Conservation (phyloP, 2,888 invertebrate genomes). For the Drosophila heteroneura region DNA sequence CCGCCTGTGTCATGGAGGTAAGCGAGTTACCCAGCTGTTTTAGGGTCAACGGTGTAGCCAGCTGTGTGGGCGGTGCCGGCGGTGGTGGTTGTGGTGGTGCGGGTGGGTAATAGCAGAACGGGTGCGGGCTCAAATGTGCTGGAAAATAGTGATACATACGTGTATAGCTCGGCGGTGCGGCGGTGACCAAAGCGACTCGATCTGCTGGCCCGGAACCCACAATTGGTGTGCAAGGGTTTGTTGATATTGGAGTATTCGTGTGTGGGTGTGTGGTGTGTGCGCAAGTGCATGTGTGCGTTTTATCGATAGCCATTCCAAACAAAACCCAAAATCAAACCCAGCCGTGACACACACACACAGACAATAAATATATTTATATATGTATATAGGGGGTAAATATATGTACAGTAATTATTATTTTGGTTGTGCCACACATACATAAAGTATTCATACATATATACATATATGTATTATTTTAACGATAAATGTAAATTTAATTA, state of each 20-base stretch:
- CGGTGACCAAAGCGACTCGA: slow-evolving; percentile 88
- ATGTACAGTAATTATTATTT: slow-evolving; percentile 65
- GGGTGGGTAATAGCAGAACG: slow-evolving; percentile 86
- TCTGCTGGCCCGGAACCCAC: slow-evolving; percentile 84
- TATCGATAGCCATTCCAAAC: slow-evolving; percentile 55
- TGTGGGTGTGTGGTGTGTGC: slow-evolving; percentile 35
- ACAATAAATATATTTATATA: slow-evolving; percentile 27
- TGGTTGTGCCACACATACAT: slow-evolving; percentile 41
- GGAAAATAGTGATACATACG: slow-evolving; percentile 88
- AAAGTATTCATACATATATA: slow-evolving; percentile 14
- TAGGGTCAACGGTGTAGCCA: slow-evolving; percentile 84
- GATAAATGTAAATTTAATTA: slow-evolving; percentile 70
- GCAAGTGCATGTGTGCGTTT: slow-evolving; percentile 33
- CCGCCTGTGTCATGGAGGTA: slow-evolving; percentile 83
- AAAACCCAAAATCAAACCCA: slow-evolving; percentile 66
- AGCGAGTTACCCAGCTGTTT: slow-evolving; percentile 83
- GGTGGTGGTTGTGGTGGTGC: slow-evolving; percentile 83
- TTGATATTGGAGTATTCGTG: slow-evolving; percentile 26
- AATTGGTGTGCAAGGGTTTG: slow-evolving; percentile 37
- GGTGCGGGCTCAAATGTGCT: slow-evolving; percentile 86
- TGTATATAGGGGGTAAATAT: slow-evolving; percentile 52
- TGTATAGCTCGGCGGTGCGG: slow-evolving; percentile 88
- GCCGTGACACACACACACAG: slow-evolving; percentile 63
- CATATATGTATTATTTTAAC: slow-evolving; percentile 27
- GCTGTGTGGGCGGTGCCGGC: slow-evolving; percentile 78